A percentile compares a stretch with the other conserved stretches of the same genome.
Evolutionary conservation across 2,888 invertebrate species (phyloP).

Genomic region (Andrena fulva): DNA sequence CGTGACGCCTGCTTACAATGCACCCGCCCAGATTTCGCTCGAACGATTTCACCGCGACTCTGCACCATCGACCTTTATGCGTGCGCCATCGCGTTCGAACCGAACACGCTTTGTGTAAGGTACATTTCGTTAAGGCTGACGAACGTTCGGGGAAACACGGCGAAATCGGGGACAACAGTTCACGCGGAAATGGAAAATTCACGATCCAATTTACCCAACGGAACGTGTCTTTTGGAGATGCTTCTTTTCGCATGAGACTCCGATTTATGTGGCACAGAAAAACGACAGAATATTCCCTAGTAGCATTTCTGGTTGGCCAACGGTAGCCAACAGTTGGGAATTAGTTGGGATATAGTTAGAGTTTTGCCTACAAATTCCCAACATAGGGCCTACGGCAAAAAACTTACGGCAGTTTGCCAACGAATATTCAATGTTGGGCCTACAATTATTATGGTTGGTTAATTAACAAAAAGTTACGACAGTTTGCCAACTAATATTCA

Average conservation of each 20-base stretch:
- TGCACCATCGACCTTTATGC: conserved; percentile 1
- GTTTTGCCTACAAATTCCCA: no score
- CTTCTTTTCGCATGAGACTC: not conserved
- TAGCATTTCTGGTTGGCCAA: no score
- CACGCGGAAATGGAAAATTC: not conserved
- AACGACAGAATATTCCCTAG: no score
- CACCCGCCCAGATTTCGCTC: conserved; percentile 61
- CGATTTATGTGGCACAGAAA: no score
- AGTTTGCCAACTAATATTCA: no score
- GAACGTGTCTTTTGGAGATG: not conserved
- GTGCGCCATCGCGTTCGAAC: not conserved
- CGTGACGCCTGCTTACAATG: conserved; percentile 80
- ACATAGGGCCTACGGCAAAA: no score
- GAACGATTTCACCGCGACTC: conserved; percentile 52
- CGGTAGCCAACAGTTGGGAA: no score
- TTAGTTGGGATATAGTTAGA: no score
- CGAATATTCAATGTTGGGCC: no score
- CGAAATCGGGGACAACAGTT: not conserved
- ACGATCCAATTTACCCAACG: not conserved
- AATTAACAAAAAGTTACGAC: no score
- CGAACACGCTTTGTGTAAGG: not conserved
- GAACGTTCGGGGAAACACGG: not conserved
- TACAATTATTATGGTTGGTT: no score
- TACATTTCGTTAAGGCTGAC: not conserved
- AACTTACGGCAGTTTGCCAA: no score